Evolutionary conservation across 2,113 vertebrate genomes (phyloP).

Genomic region (Penelope pileata): DNA sequence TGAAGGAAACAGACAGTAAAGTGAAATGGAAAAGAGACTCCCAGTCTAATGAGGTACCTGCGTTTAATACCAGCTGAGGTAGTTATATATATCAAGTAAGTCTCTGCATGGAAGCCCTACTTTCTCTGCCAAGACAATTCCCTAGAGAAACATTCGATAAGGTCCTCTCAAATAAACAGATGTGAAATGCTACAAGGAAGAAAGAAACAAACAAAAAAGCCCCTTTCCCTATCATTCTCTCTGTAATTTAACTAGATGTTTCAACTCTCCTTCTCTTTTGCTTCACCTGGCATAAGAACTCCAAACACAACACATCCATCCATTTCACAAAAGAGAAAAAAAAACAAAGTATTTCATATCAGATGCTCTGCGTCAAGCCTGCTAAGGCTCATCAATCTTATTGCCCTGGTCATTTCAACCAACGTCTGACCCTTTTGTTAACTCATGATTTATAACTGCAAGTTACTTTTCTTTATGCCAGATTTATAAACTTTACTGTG

Average conservation of each 20-base stretch:
- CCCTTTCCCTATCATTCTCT: not conserved
- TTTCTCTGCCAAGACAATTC: conserved; percentile 23
- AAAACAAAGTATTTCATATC: not conserved
- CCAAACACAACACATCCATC: conserved; percentile 23
- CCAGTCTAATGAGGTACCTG: not conserved
- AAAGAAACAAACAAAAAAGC: not conserved
- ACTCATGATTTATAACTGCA: conserved; percentile 72
- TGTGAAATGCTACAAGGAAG: not conserved
- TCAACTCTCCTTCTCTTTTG: not conserved
- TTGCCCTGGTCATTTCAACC: conserved; percentile 62
- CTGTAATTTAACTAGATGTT: not conserved
- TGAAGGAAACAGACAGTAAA: not conserved
- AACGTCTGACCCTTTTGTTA: conserved; percentile 61
- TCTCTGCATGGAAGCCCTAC: conserved; percentile 30
- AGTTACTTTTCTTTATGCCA: conserved; percentile 64
- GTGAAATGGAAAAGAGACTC: not conserved
- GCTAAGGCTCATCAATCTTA: conserved; percentile 62
- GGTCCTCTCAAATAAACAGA: conserved; percentile 18
- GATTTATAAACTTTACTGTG: conserved; percentile 71
- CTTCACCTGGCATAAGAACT: not conserved
- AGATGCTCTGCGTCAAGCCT: conserved; percentile 43
- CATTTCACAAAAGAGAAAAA: conserved; percentile 31
- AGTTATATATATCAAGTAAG: not conserved
- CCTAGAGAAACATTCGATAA: not conserved
- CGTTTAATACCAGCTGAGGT: not conserved